phyloP scores from a whole-genome alignment of 2,797 vertebrate genomes.

The Melanotaenia nigrans region DNA sequence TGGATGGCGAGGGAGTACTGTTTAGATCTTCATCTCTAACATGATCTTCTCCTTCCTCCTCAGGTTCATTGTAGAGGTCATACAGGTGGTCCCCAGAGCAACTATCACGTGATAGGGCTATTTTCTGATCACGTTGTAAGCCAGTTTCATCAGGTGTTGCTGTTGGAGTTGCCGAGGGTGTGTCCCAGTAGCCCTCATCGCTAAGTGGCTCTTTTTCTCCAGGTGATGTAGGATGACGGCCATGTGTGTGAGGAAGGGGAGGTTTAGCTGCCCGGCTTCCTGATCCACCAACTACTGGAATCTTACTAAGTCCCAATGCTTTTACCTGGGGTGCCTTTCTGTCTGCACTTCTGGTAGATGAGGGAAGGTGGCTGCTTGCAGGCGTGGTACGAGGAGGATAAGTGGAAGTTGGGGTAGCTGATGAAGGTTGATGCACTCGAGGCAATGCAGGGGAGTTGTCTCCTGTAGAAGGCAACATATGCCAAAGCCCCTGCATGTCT shows the following conservation, averaged over 20 bases:
- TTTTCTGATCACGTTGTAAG: constrained; percentile 78
- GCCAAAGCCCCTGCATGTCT: constrained; percentile 95
- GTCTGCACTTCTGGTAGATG: constrained; percentile 63
- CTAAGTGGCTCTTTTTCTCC: constrained; percentile 91
- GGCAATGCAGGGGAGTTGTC: constrained; percentile 81
- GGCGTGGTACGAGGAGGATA: constrained; percentile 64
- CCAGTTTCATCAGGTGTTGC: constrained; percentile 89
- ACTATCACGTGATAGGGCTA: constrained; percentile 88
- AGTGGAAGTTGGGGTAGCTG: constrained; percentile 58
- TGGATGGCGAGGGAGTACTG: constrained; percentile 81
- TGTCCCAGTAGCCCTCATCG: constrained; percentile 97
- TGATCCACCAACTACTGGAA: constrained; percentile 79
- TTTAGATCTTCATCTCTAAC: constrained; percentile 73
- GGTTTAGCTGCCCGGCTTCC: constrained; percentile 67
- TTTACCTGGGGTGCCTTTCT: constrained; percentile 83
- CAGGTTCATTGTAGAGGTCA: constrained; percentile 89
- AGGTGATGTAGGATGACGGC: constrained; percentile 77
- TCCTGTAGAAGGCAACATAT: constrained; percentile 91
- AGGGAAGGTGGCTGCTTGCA: constrained; percentile 52
- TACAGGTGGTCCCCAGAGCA: constrained; percentile 94
- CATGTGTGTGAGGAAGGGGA: constrained; percentile 67
- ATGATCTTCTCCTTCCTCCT: constrained; percentile 80
- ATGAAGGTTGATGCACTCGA: constrained; percentile 59
- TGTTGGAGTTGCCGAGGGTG: constrained; percentile 90
- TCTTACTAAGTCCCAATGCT: constrained; percentile 86